Conservation (phyloP, 2,797 vertebrate genomes). For the Sarcoramphus papa region DNA sequence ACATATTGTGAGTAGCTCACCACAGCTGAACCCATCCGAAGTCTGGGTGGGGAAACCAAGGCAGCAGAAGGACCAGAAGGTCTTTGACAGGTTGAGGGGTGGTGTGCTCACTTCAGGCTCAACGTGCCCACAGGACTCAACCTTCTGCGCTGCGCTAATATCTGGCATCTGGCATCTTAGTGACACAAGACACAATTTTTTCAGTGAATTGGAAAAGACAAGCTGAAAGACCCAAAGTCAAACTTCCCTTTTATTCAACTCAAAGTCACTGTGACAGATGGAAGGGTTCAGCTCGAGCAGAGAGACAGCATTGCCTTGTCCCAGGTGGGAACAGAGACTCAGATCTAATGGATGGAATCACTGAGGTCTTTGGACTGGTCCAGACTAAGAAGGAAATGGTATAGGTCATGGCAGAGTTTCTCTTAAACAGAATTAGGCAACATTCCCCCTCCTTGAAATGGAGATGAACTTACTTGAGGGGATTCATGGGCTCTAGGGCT, state of each 20-base stretch:
- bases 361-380: background rate
- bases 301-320: background rate
- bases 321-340: background rate
- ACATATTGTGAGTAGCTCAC: background rate
- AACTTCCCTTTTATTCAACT: background rate
- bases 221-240: background rate
- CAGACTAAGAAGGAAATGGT: background rate
- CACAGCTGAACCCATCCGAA: background rate
- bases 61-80: background rate
- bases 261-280: background rate
- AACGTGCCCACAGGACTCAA: background rate
- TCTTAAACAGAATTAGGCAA: background rate
- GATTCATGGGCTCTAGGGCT: background rate
- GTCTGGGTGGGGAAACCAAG: background rate
- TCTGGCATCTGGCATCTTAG: background rate
- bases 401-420: background rate
- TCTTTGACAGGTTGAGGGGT: background rate
- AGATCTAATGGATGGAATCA: background rate
- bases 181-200: background rate
- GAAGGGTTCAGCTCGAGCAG: background rate
- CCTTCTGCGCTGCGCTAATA: background rate
- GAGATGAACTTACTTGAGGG: background rate
- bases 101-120: background rate
- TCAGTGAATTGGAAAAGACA: background rate
- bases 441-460: background rate